Evolutionary conservation across 2,888 invertebrate genomes (phyloP).

Genomic region (Epistrophella euchroma): DNA sequence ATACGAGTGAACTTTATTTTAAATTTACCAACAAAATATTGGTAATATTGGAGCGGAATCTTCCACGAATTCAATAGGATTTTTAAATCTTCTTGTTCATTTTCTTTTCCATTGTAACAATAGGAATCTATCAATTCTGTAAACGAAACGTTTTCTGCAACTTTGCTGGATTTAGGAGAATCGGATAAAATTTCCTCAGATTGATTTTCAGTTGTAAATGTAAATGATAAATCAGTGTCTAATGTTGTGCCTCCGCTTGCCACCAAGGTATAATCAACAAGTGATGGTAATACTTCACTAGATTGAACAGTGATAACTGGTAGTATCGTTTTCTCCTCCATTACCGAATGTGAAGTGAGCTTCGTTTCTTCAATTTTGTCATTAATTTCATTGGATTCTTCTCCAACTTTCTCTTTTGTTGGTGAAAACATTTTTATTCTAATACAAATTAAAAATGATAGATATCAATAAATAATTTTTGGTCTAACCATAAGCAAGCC

Average conservation of each 20-base stretch:
- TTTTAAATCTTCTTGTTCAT: neutral
- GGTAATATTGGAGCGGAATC: neutral
- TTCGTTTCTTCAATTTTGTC: neutral
- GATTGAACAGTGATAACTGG: neutral
- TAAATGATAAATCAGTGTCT: neutral
- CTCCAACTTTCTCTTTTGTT: neutral
- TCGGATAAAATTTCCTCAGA: neutral
- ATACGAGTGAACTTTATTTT: neutral
- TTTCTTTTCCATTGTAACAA: neutral
- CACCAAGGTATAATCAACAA: neutral
- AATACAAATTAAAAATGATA: neutral
- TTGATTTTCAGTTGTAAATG: neutral
- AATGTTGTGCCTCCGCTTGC: neutral
- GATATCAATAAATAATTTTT: no score
- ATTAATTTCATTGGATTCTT: neutral
- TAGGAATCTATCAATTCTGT: neutral
- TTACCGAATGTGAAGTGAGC: neutral
- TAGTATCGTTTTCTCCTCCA: slow-evolving; percentile 3
- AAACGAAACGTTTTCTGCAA: neutral
- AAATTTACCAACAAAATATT: slow-evolving; percentile 8
- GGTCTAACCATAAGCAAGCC: no score
- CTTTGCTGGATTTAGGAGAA: neutral
- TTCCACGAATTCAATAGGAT: slow-evolving; percentile 1
- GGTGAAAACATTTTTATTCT: neutral
- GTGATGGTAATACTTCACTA: slow-evolving; percentile 13